Conservation (phyloP, 2,888 invertebrate genomes). For the Polymixis lichenea region DNA sequence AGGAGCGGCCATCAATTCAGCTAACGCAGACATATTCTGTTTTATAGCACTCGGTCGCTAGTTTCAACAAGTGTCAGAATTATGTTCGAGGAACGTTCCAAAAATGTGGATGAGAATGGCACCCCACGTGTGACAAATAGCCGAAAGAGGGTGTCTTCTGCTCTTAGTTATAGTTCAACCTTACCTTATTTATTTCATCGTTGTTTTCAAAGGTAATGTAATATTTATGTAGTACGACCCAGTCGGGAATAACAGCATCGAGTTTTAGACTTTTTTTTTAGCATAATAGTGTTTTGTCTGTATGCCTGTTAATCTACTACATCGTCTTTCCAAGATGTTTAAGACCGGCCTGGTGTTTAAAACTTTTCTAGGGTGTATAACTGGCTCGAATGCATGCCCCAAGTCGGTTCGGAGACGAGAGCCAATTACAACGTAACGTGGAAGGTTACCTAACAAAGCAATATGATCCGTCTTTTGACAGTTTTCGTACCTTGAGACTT, state of each 20-base stretch:
- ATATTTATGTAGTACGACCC: neutral
- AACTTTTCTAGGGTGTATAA: conserved; percentile 38
- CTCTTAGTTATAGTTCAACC: conserved; percentile 33
- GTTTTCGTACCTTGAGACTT: neutral
- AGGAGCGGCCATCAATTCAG: conserved; percentile 62
- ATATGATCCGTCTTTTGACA: conserved; percentile 27
- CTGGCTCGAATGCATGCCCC: conserved; percentile 22
- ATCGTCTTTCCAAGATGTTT: neutral
- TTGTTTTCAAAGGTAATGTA: conserved; percentile 7
- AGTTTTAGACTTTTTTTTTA: no score
- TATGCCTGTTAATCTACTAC: neutral
- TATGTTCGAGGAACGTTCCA: conserved; percentile 65
- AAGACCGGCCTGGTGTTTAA: conserved; percentile 26
- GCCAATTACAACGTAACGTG: conserved; percentile 26
- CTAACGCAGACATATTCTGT: conserved; percentile 67
- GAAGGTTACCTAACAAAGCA: conserved; percentile 18
- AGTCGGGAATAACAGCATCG: neutral
- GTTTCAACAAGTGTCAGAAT: conserved; percentile 78
- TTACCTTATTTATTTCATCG: conserved; percentile 31
- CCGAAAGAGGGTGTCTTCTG: conserved; percentile 36
- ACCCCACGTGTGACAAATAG: conserved; percentile 62
- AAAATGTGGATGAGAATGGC: conserved; percentile 64
- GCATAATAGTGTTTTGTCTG: neutral
- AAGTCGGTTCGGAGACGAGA: conserved; percentile 19
- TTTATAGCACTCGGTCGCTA: conserved; percentile 67